A percentile compares a stretch with the other conserved stretches of the same genome.
Evolutionary conservation across 1,140 invertebrate species (phyloP).

Genomic region (Chelonus insularis): DNA sequence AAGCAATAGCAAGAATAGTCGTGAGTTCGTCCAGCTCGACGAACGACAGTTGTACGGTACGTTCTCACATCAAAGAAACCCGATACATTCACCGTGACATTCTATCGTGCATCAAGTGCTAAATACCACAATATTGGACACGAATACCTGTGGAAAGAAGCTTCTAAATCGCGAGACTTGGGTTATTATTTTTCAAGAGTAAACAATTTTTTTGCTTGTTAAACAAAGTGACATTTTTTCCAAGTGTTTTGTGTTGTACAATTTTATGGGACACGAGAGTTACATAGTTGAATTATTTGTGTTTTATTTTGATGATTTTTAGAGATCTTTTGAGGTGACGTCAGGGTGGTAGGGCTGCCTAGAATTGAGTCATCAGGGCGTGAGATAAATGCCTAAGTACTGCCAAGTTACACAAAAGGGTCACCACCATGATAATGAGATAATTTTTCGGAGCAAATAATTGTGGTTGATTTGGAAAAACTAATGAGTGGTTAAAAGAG

Average conservation of each 20-base stretch:
- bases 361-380: constrained; percentile 8
- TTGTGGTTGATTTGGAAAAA: not conserved
- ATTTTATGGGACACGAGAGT: no score
- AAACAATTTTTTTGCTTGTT: no score
- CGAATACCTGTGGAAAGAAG: not conserved
- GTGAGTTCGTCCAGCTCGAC: constrained; percentile 5
- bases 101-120: not conserved
- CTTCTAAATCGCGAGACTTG: not conserved
- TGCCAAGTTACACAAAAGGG: not conserved
- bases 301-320: not conserved
- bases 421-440: not conserved
- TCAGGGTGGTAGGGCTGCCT: not conserved
- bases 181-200: not conserved
- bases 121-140: not conserved
- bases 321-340: not conserved
- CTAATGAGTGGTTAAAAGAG: no score
- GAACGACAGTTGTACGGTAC: not conserved
- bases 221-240: no score
- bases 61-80: not conserved
- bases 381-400: not conserved
- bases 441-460: not conserved
- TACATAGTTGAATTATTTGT: no score
- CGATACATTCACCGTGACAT: constrained; percentile 6
- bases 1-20: not conserved
- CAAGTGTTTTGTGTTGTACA: no score